These are phyloP conservation scores for Poeciliopsis retropinna DNA, from an alignment of 2,113 vertebrate species.

Conservation along the genomic window DNA sequence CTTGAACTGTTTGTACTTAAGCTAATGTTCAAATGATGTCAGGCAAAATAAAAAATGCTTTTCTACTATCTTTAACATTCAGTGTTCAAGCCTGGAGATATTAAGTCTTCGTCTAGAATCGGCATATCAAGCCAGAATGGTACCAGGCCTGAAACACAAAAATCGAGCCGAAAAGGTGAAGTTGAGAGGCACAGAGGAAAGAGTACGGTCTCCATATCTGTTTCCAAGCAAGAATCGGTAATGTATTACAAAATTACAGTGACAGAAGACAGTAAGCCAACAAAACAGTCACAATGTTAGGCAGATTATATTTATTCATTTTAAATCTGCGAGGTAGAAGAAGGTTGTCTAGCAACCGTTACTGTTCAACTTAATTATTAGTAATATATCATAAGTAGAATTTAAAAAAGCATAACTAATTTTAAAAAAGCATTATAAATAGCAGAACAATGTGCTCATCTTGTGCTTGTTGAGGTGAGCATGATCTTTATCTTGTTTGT, in stretches of 20 bases:
- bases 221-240: constrained; percentile 64
- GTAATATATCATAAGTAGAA: constrained; percentile 8
- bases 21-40: no score
- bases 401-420: constrained; percentile 3
- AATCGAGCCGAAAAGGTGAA: constrained; percentile 74
- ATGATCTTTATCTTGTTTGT: constrained; percentile 1
- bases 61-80: constrained; percentile 17
- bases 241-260: constrained; percentile 9
- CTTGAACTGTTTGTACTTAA: not conserved
- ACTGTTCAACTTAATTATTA: no score
- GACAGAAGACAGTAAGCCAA: not conserved
- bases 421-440: constrained; percentile 12
- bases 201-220: constrained; percentile 43
- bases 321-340: not conserved
- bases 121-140: constrained; percentile 61
- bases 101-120: not conserved
- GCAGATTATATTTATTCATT: not conserved
- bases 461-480: constrained; percentile 8
- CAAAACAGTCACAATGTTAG: not conserved
- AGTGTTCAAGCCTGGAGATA: constrained; percentile 74
- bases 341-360: not conserved
- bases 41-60: not conserved
- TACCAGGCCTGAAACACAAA: constrained; percentile 74
- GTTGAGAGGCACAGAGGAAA: constrained; percentile 78
- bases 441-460: constrained; percentile 25